These are phyloP conservation scores for Oryzias sinensis DNA, from an alignment of 2,797 vertebrate genomes.

Conservation along the genomic window DNA sequence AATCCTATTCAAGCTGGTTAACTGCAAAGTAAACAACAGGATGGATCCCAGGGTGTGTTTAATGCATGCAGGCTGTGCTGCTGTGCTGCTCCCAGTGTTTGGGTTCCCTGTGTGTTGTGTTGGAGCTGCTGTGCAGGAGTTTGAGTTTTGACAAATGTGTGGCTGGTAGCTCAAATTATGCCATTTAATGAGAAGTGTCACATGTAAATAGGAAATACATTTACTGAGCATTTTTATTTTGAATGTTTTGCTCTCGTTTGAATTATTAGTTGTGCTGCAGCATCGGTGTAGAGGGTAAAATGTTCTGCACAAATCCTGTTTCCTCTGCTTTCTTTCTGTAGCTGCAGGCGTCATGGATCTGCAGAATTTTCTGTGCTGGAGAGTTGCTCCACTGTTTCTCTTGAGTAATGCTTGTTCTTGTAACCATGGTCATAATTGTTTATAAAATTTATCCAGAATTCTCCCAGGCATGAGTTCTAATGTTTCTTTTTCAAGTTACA, in stretches of 20 bases:
- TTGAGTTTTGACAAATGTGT: conserved; percentile 47
- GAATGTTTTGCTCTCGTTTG: conserved; percentile 32
- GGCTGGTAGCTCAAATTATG: conserved; percentile 46
- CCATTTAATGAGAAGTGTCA: conserved; percentile 14
- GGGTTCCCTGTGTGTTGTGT: conserved; percentile 16
- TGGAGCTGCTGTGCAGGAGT: conserved; percentile 43
- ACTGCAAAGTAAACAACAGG: conserved; percentile 31
- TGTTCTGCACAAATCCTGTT: conserved; percentile 38
- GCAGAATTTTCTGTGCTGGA: conserved; percentile 48
- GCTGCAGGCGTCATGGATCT: conserved; percentile 70
- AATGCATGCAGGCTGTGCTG: conserved; percentile 34
- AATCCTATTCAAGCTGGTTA: conserved; percentile 10
- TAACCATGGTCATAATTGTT: conserved; percentile 20
- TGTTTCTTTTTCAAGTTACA: neutral
- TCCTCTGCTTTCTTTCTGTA: conserved; percentile 44
- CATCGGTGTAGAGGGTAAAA: conserved; percentile 37
- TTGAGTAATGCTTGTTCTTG: conserved; percentile 63
- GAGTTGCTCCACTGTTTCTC: conserved; percentile 52
- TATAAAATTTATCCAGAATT: neutral
- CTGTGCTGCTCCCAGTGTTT: conserved; percentile 24
- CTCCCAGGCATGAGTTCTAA: too few species aligned
- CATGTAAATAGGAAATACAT: conserved; percentile 3
- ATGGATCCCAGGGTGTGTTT: conserved; percentile 29
- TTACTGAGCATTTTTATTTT: conserved; percentile 43
- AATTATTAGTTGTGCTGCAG: conserved; percentile 42